Evolutionary conservation across 2,797 vertebrate species (phyloP).

Genomic region (Hapalemur alaotrensis): DNA sequence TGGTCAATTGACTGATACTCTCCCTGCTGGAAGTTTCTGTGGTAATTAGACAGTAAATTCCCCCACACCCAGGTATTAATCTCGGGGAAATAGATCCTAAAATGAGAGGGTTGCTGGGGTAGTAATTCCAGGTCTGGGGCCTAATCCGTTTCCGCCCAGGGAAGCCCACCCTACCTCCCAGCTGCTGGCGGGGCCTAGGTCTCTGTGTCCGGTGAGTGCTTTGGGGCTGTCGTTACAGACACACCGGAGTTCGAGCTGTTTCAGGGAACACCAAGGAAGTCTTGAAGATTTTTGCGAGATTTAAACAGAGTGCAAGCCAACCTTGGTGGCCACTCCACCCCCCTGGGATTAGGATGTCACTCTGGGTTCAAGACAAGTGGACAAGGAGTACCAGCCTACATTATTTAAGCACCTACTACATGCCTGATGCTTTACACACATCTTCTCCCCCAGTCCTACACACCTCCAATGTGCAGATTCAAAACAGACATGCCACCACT

Average conservation of each 20-base stretch:
- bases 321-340: rapidly evolving
- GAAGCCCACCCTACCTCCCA: not conserved
- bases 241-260: not conserved
- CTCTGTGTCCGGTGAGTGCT: not conserved
- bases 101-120: not conserved
- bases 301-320: not conserved
- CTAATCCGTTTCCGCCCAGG: not conserved
- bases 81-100: not conserved
- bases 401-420: not conserved
- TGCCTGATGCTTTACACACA: not conserved
- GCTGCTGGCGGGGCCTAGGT: not conserved
- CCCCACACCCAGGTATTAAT: slow-evolving; percentile 51
- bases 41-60: slow-evolving; percentile 14
- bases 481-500: not conserved
- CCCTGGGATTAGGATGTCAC: not conserved
- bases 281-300: not conserved
- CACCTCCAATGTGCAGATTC: not conserved
- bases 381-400: not conserved
- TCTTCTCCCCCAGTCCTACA: not conserved
- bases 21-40: not conserved
- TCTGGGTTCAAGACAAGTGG: not conserved
- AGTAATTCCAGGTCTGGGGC: not conserved
- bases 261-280: not conserved
- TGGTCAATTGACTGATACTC: slow-evolving; percentile 33
- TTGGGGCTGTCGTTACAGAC: not conserved